Base-by-base conservation (phyloP, 1,140 invertebrate genomes). In the Panulirus ornatus region DNA sequence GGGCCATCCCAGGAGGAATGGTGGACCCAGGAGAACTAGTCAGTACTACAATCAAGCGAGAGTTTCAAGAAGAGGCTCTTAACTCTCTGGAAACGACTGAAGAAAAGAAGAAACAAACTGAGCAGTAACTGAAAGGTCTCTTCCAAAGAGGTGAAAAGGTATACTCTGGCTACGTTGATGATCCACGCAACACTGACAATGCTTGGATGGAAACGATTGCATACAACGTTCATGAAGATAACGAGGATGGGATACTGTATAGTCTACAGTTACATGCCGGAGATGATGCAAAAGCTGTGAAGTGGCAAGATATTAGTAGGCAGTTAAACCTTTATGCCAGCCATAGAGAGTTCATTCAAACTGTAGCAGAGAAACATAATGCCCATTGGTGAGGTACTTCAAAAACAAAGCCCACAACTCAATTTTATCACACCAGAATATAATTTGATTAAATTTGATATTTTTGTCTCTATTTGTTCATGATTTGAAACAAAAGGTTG, bases 141-240 rank as follows among this genome's bases (percentile, higher is more conserved):
- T n/a, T n/a, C n/a, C n/a, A n/a, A n/a, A n/a, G n/a, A 88, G 89
- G 87, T 90, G 75, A 78, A 16, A 88, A 96, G 92, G 94, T 99
- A 16, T 98, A 97, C 93, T 95, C 95, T 93, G 98, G 98, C 1
- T 99, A 99, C 94, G 97, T 99, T 0, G 98, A 99, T 94, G 99
- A 99, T 94, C 97, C 97, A 9, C 95, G 98, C 78, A 99, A 99
- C 93, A 99, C 98, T 0, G 99, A 99, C 94, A 99, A 99, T 94
- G 96, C 98, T 0, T 99, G 99, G 99, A 98, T 99, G 95, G 99
- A 99, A 94, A 99, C 98, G 2, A 94, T 96, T n/a, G 98, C 97
- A 8, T 95, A 96, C 34, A 98, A 98, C 94, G 99, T 98, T 93
- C 98, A 99, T 93, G 98, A 99, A 95, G 98, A 98, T 0, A 95